Base-by-base conservation (phyloP, 2,888 invertebrate species). In the Pachymerium ferrugineum region DNA sequence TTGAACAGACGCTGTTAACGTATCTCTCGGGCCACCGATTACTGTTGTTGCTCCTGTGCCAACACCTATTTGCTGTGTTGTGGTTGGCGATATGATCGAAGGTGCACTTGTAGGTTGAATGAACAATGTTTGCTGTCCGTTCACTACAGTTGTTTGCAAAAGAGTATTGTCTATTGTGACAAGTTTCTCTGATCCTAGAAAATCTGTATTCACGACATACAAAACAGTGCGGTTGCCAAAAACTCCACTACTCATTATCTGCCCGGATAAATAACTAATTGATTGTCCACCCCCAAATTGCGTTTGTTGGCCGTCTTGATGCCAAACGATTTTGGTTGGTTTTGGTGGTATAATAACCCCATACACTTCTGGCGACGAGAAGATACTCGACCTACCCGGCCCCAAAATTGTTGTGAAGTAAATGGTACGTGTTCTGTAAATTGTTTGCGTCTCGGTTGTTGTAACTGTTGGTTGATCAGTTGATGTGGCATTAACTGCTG, bases 201-300 rank as follows among this genome's bases (percentile, higher is more conserved):
- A 29, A 3, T 29, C 73, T 14, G 30, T 68, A 73, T 73, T 73
- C 22, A 68, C 73, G 14, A 73, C 31, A n/a, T 68, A 73, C 35
- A 73, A 35, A 0, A 73, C 73, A 0, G 74, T 74, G 1, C 74
- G 38, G 47, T 31, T 67, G 16, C 70, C 75, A 30, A 71, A 75
- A 14, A 67, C 68, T 1, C 47, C 74, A 72, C 74, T 71, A 30
- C 75, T 73, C 25, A 22, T 42, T 28, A 73, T 73, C 22, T 70
- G 31, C 10, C 74, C 74, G 0, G 73, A n/a, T 8, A 73, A 6
- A 4, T 25, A n/a, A 5, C 42, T 3, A n/a, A 30, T 54, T 29
- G 72, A 47, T 72, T 54, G 54, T n/a, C n/a, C n/a, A n/a, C n/a
- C n/a, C n/a, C n/a, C n/a, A 19, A 54, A 29, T 19, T 71, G 35